Percentiles rank a stretch among this genome's conserved stretches.
Evolutionary conservation across 2,113 vertebrate species (phyloP).

Genomic region (Paradoxurus hermaphroditus): DNA sequence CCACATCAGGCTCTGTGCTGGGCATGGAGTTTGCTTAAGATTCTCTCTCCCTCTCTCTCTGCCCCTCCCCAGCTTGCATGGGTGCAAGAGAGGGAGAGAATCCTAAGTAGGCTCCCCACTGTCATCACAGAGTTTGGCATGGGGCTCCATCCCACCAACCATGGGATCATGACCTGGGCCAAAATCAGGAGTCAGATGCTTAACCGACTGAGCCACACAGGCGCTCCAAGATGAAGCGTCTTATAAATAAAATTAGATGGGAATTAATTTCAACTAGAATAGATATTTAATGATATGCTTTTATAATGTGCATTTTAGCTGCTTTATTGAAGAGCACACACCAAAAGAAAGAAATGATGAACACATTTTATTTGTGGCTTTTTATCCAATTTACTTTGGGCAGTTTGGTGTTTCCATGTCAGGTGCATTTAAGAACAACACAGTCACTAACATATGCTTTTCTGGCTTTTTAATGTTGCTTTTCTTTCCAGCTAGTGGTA

Average conservation of each 20-base stretch:
- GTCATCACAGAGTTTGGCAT: too few species aligned
- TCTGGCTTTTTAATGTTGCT: background rate
- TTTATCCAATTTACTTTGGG: background rate
- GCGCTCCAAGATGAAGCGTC: background rate
- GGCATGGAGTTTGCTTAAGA: too few species aligned
- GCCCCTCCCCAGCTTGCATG: too few species aligned
- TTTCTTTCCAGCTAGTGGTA: background rate
- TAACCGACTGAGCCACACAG: too few species aligned
- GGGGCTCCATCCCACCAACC: too few species aligned
- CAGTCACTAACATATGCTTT: background rate
- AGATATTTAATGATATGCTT: background rate
- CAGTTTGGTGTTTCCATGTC: background rate
- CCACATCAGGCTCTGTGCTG: too few species aligned
- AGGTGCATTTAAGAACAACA: background rate
- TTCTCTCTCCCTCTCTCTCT: too few species aligned
- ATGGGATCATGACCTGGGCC: too few species aligned
- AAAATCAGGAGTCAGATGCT: too few species aligned
- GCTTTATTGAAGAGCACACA: background rate
- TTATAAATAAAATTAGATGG: constrained; percentile 30
- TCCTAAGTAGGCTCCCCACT: too few species aligned
- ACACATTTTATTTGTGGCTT: background rate
- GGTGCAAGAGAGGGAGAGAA: too few species aligned
- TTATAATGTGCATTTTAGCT: background rate
- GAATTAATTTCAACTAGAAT: background rate
- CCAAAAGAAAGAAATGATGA: background rate